These are phyloP conservation scores for Radopholus similis DNA, from an alignment of 1,140 invertebrate genomes.

Conservation along the genomic window DNA sequence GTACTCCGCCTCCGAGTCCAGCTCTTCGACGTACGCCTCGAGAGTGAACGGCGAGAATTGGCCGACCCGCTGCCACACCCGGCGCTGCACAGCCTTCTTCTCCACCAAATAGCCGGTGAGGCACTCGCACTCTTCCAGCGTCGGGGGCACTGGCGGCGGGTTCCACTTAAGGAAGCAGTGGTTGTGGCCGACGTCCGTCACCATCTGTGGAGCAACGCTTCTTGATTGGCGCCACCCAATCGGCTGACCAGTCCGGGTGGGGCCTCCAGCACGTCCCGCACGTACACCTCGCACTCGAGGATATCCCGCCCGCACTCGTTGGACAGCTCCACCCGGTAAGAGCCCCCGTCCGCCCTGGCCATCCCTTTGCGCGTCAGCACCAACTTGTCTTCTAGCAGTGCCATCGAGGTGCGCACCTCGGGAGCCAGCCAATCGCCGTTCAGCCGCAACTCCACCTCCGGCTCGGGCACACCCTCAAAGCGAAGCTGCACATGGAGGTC, in stretches of 20 bases:
- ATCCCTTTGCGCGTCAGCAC: conserved; percentile 36
- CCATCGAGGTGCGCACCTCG: conserved; percentile 45
- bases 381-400: conserved; percentile 40
- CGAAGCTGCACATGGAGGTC: conserved; percentile 33
- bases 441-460: conserved; percentile 45
- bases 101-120: conserved; percentile 89
- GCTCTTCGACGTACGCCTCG: conserved; percentile 45
- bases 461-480: conserved; percentile 40
- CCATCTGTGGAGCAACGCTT: conserved; percentile 63
- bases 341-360: conserved; percentile 72
- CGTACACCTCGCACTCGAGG: conserved; percentile 62
- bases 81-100: conserved; percentile 64
- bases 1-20: conserved; percentile 53
- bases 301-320: conserved; percentile 91
- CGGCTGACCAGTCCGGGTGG: conserved; percentile 72
- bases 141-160: conserved; percentile 70
- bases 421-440: conserved; percentile 41
- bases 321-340: conserved; percentile 81
- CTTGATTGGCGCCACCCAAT: not conserved
- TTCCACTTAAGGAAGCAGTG: conserved; percentile 78
- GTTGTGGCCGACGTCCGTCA: conserved; percentile 90
- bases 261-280: conserved; percentile 71
- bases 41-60: conserved; percentile 40
- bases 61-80: conserved; percentile 44
- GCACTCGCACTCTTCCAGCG: conserved; percentile 81